Conservation (phyloP, 2,888 invertebrate genomes). For the Dusona sp. region DNA sequence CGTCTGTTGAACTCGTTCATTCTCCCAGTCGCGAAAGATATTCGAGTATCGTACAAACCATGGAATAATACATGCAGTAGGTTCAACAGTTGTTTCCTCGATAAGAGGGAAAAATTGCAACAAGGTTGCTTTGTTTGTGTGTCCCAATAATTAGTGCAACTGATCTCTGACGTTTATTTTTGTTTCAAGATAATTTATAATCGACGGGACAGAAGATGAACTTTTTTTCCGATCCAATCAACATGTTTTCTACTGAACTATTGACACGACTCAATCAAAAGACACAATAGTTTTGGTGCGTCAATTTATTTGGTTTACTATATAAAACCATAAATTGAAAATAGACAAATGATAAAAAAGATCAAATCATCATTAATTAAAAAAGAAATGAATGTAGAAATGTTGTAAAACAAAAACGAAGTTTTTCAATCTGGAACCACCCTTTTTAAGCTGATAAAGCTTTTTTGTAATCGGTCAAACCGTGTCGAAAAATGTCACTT, state of each 20-base stretch:
- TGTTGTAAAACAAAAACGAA: neutral
- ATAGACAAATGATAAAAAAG: neutral
- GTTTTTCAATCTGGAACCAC: no score
- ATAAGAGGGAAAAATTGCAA: slow-evolving; percentile 71
- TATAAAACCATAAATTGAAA: neutral
- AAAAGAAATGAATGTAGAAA: neutral
- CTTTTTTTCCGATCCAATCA: slow-evolving; percentile 41
- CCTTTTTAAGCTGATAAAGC: no score
- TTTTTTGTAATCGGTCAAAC: no score
- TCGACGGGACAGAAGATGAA: neutral
- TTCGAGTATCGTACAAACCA: slow-evolving; percentile 43
- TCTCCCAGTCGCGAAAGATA: neutral
- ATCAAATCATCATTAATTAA: neutral
- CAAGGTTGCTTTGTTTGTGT: slow-evolving; percentile 73
- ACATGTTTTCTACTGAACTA: neutral
- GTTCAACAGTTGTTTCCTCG: slow-evolving; percentile 73
- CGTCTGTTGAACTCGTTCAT: slow-evolving; percentile 5
- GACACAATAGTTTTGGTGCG: neutral
- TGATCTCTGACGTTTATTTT: slow-evolving; percentile 20
- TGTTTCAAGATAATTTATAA: slow-evolving; percentile 31
- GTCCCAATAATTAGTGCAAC: slow-evolving; percentile 42
- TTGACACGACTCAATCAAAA: neutral
- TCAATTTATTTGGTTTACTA: neutral
- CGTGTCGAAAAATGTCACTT: no score
- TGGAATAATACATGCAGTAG: slow-evolving; percentile 77